These are phyloP conservation scores for Hippoglossus stenolepis DNA, from an alignment of 2,113 vertebrate species.

Conservation along the genomic window DNA sequence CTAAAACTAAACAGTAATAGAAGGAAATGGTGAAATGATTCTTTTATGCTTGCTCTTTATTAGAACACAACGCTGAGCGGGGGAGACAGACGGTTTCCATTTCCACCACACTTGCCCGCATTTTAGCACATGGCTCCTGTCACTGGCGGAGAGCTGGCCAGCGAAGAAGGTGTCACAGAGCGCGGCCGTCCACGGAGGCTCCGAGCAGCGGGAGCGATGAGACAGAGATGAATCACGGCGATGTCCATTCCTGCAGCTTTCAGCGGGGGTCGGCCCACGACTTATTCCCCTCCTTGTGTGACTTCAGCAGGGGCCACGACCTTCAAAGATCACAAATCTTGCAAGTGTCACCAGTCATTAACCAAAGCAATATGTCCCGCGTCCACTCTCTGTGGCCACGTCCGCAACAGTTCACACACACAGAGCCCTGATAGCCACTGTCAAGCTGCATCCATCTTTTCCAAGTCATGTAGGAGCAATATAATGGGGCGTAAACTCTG, in stretches of 20 bases:
- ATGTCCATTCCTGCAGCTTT: constrained; percentile 65
- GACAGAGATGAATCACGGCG: constrained; percentile 78
- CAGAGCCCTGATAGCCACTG: constrained; percentile 50
- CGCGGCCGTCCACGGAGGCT: constrained; percentile 56
- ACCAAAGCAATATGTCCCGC: constrained; percentile 76
- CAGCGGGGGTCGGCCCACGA: constrained; percentile 62
- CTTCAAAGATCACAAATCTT: constrained; percentile 79
- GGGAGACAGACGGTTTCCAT: constrained; percentile 52
- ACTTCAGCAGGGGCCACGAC: constrained; percentile 68
- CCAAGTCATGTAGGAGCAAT: constrained; percentile 25
- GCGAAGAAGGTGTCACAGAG: constrained; percentile 58
- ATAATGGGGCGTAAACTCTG: constrained; percentile 43
- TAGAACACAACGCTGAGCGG: constrained; percentile 9
- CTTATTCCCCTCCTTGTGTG: constrained; percentile 69
- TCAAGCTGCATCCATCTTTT: constrained; percentile 47
- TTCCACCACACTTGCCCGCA: constrained; percentile 27
- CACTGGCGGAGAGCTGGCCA: constrained; percentile 53
- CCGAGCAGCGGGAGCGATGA: constrained; percentile 61
- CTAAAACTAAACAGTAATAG: neutral
- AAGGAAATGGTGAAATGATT: neutral
- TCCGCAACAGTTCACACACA: constrained; percentile 47
- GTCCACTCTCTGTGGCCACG: constrained; percentile 50
- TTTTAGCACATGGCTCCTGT: constrained; percentile 59
- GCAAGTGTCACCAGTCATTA: constrained; percentile 79
- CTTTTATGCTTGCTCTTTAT: neutral